Percentiles rank a stretch among this genome's conserved stretches.
Evolutionary conservation across 2,113 vertebrate species (phyloP).

Genomic region (Opisthocomus hoazin): DNA sequence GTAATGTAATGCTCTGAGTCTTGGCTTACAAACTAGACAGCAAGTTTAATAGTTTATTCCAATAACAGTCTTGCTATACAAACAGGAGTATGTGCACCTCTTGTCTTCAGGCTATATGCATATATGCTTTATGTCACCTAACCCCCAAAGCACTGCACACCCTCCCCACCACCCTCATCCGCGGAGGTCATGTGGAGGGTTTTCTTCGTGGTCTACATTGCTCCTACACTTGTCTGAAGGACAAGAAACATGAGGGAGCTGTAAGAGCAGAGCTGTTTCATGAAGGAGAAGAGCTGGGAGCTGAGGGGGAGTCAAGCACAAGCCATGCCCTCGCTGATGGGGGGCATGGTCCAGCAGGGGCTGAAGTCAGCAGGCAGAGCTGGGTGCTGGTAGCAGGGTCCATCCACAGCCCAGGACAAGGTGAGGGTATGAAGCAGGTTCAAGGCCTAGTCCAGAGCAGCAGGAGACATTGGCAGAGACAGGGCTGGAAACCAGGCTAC

Average conservation of each 20-base stretch:
- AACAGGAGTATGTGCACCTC: not conserved
- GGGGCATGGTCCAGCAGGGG: not conserved
- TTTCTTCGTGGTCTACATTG: not conserved
- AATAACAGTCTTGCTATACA: not conserved
- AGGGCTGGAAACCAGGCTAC: not conserved
- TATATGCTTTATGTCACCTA: not conserved
- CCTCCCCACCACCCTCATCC: not conserved
- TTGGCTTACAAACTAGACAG: not conserved
- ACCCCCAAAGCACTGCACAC: not conserved
- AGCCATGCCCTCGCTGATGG: not conserved
- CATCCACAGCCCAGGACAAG: not conserved
- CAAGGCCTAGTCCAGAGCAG: not conserved
- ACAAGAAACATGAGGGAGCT: not conserved
- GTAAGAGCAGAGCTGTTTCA: not conserved
- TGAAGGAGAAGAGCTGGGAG: not conserved
- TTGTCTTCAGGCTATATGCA: not conserved
- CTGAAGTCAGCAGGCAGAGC: not conserved
- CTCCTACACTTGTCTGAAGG: not conserved
- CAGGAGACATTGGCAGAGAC: not conserved
- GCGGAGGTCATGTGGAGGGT: not conserved
- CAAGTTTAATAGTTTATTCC: not conserved
- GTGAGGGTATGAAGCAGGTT: not conserved
- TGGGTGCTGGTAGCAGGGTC: not conserved
- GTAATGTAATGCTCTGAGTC: not conserved
- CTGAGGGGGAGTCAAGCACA: not conserved